Conservation (phyloP, 2,888 invertebrate genomes). For the Seladonia tumulorum region DNA sequence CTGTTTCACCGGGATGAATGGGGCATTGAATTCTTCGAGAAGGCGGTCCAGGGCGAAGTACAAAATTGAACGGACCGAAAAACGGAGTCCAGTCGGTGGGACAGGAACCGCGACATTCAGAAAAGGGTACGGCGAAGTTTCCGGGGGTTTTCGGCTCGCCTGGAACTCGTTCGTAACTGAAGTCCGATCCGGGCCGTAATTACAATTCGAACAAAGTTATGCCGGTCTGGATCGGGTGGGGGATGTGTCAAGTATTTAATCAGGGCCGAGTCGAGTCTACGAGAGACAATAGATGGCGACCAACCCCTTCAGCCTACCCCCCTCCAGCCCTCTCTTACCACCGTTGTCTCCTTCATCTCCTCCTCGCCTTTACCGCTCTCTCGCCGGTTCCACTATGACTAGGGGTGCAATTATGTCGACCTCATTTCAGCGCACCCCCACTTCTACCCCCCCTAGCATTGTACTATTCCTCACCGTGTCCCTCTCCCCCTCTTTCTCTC, state of each 20-base stretch:
- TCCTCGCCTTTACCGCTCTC: conserved; percentile 46
- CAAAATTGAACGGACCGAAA: conserved; percentile 15
- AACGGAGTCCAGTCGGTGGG: conserved; percentile 27
- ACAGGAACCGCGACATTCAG: conserved; percentile 56
- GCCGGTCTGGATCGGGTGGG: conserved; percentile 73
- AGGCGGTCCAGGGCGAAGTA: not conserved
- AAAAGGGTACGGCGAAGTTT: conserved; percentile 62
- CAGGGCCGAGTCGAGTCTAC: conserved; percentile 80
- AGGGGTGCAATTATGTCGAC: conserved; percentile 82
- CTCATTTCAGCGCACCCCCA: conserved; percentile 80
- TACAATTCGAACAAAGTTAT: conserved; percentile 83
- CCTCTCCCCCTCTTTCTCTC: not conserved
- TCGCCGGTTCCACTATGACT: conserved; percentile 75
- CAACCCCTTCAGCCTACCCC: conserved; percentile 59
- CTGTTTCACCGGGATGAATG: not conserved
- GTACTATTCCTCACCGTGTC: conserved; percentile 50
- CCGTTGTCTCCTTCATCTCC: conserved; percentile 58
- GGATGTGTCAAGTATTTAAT: conserved; percentile 84
- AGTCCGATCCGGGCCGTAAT: conserved; percentile 80
- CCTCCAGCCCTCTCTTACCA: conserved; percentile 46
- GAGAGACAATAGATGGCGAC: conserved; percentile 81
- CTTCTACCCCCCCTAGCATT: conserved; percentile 69
- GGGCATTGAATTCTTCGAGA: not conserved
- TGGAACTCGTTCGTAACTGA: conserved; percentile 73
- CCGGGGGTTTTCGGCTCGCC: conserved; percentile 61